phyloP scores from a whole-genome alignment of 2,888 invertebrate genomes.

The Drosophila subquinaria region DNA sequence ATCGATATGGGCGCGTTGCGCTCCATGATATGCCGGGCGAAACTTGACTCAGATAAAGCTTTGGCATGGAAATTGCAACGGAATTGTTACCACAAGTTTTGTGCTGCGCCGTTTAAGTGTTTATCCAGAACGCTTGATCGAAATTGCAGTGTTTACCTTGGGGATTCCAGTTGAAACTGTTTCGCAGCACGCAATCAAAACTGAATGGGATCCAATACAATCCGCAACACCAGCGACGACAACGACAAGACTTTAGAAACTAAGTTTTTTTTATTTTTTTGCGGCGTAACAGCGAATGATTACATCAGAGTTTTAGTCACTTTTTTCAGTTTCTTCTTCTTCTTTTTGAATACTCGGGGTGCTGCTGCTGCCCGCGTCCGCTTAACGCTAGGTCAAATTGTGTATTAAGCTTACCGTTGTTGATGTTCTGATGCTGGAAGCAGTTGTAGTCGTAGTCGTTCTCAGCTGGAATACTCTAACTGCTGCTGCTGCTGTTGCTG shows the following conservation, averaged over 20 bases:
- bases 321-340: constrained; percentile 30
- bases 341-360: constrained; percentile 8
- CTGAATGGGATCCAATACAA: constrained; percentile 2
- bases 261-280: constrained; percentile 35
- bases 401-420: constrained; percentile 69
- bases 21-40: constrained; percentile 16
- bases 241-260: constrained; percentile 5
- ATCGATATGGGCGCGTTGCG: constrained; percentile 28
- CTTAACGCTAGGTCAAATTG: constrained; percentile 36
- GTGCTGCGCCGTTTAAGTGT: background rate
- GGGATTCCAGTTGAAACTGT: constrained; percentile 23
- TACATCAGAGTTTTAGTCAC: constrained; percentile 78
- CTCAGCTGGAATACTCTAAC: constrained; percentile 29
- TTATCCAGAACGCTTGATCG: constrained; percentile 24
- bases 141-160: constrained; percentile 36
- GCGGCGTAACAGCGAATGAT: constrained; percentile 71
- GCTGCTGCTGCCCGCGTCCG: constrained; percentile 31
- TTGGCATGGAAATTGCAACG: constrained; percentile 1
- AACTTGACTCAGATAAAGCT: constrained; percentile 15
- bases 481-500: constrained; percentile 10
- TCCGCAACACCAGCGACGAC: constrained; percentile 1
- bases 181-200: constrained; percentile 22
- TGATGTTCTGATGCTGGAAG: constrained; percentile 40
- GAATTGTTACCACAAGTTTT: background rate
- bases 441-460: constrained; percentile 14